Conservation (phyloP, 2,797 vertebrate species). For the Squalus acanthias region DNA sequence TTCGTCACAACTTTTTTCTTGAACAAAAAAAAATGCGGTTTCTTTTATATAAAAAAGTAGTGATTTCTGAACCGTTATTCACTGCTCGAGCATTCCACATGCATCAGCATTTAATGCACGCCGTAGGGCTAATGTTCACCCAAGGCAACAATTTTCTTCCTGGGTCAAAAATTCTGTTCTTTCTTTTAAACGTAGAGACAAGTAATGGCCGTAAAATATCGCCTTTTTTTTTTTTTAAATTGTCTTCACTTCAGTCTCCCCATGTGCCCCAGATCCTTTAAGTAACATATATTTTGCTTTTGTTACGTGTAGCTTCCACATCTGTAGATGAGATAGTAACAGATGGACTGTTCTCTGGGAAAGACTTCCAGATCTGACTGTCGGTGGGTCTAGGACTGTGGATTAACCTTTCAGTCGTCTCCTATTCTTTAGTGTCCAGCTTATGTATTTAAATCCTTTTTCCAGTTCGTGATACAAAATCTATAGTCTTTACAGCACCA, state of each 20-base stretch:
- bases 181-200: neutral
- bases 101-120: neutral
- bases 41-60: neutral
- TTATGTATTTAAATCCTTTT: neutral
- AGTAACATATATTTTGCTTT: neutral
- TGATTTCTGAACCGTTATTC: neutral
- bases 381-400: neutral
- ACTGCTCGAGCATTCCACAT: neutral
- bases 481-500: neutral
- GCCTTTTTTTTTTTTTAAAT: neutral
- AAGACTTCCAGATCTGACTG: neutral
- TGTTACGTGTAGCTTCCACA: neutral
- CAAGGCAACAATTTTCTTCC: neutral
- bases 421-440: neutral
- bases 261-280: neutral
- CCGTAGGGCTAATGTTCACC: too few relatives aligned
- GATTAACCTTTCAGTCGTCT: neutral
- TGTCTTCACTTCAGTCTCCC: neutral
- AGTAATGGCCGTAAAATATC: neutral
- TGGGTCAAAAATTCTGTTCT: neutral
- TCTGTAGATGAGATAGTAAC: neutral
- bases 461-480: neutral
- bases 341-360: neutral
- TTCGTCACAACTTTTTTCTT: neutral
- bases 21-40: neutral